Base-by-base conservation (phyloP, 2,113 vertebrate genomes). In the Tragelaphus buxtoni region DNA sequence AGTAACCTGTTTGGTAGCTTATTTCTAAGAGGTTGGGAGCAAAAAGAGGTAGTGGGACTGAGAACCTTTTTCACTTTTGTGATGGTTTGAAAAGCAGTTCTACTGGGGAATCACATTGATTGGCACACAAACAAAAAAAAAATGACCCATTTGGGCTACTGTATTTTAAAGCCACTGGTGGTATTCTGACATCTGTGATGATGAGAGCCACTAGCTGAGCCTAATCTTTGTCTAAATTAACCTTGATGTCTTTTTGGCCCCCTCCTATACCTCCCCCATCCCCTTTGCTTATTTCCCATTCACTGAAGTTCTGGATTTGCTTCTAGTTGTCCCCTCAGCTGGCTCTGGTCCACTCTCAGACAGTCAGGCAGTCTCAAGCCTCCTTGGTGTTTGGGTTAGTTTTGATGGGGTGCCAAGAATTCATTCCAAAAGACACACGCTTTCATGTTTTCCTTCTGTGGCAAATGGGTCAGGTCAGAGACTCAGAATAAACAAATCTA, bases 61-160 rank as follows among this genome's bases (percentile, higher is more conserved):
- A 91, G 60, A 91, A 88, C 5, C 16, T 76, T 91, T 82, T 58
- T 90, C 56, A 90, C 74, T 83, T 97, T 84, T 49, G n/a, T 32
- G 84, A 81, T 82, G 65, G 24, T 96, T 96, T 97, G 87, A 53
- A 94, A 94, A 96, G 92, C 56, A 85, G 30, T 30, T 39, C 84
- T 92, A 53, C 56, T 93, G 88, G 76, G 74, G 87, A 94, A 81
- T 95, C 60, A 92, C 92, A 95, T 90, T 97, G 95, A 95, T 85
- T 80, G 88, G n/a, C 65, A 95, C 76, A 74, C 35, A 69, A 39
- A 22, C n/a, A 39, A 69, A 65, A 20, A 94, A 24, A 88, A 90
- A 79, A 69, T 8, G 42, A 79, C 60, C 63, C 3, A 7, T 87
- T 96, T 90, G 47, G 79, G 55, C 80, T 95, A 60, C 77, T 92